Conservation (phyloP, 2,113 vertebrate species). For the Phasianus colchicus region DNA sequence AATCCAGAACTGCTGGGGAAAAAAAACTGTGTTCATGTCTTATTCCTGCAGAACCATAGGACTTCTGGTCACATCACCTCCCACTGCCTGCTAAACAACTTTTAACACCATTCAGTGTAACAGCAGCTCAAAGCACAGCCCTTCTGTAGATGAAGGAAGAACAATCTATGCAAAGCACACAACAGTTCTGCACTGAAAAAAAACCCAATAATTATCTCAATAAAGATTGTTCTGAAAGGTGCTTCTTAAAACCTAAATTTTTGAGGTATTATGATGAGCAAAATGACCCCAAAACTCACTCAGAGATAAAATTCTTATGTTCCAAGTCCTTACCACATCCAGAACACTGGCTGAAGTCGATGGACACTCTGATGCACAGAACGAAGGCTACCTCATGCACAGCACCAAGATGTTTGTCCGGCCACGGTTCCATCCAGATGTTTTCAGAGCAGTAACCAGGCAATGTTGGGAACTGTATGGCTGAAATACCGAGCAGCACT, state of each 20-base stretch:
- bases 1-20: neutral
- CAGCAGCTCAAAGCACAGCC: constrained; percentile 28
- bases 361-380: neutral
- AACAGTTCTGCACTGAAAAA: neutral
- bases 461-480: neutral
- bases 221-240: neutral
- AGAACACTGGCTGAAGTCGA: neutral
- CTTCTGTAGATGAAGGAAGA: neutral
- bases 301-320: neutral
- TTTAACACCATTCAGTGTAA: constrained; percentile 27
- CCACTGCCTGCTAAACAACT: constrained; percentile 11
- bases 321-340: neutral
- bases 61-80: neutral
- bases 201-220: neutral
- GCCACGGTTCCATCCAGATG: neutral
- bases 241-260: neutral
- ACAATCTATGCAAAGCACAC: neutral
- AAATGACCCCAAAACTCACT: neutral
- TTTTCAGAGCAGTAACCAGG: neutral
- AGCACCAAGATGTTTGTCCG: neutral
- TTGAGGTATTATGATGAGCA: neutral
- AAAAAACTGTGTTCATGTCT: neutral
- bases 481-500: neutral
- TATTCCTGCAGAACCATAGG: neutral
- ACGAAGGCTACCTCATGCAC: neutral